Base-by-base conservation (phyloP, 2,888 invertebrate species). In the Automeris io region DNA sequence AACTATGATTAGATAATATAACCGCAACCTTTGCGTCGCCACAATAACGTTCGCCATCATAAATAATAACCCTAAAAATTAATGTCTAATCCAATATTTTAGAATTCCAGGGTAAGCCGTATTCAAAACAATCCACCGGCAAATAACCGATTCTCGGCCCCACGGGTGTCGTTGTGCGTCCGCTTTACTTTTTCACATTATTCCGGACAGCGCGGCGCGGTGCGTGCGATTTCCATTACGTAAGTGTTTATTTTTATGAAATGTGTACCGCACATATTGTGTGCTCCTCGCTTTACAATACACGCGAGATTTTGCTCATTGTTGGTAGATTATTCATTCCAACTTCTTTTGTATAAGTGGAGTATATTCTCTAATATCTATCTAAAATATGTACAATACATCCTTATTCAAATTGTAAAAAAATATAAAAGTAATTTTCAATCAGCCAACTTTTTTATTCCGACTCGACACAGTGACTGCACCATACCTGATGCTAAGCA, bases 91-190 rank as follows among this genome's bases (percentile, higher is more conserved):
- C 69, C 59, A 54, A 51, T 43, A 36, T 51, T 55, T 48, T 61
- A 51, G 51, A 45, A 64, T 56, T 64, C 69, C 59, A 54, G 48
- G 41, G 37, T 38, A 38, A 41, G 54, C 48, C 62, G 64, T 78
- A 79, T 83, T 81, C 81, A 79, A 79, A 83, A 82, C 82, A 78
- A 79, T 82, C 79, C 76, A 73, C 71, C 60, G 63, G 70, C 75
- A 77, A 73, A 80, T 77, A 79, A 80, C 81, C 80, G 81, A 81
- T 80, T 73, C 75, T 49, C 40, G 49, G 60, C 65, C 86, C 75
- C 87, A 12, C 8, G 86, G 79, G 87, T 45, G 70, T 70, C 81
- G 81, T 87, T 77, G 57, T 46, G 51, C 47, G 62, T 65, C 72
- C 74, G 79, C 70, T 80, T 81, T 76, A 82, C 72, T 78, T 76